Evolutionary conservation across 2,888 invertebrate genomes (phyloP), one percentile per base, ranked within the genome.

Genomic region (Tenodera sinensis): DNA sequence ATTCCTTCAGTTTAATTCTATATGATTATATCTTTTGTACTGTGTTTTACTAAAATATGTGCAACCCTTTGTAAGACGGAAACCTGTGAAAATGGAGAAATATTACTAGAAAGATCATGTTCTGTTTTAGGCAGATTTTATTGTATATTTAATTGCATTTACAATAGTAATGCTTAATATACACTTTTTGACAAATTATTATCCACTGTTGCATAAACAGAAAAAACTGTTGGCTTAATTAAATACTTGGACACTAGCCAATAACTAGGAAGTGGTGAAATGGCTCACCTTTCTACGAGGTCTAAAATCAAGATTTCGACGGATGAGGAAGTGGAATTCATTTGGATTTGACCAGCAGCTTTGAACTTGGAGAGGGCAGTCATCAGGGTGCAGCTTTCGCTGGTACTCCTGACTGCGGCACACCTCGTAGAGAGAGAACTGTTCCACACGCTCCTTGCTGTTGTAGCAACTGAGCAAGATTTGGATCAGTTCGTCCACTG

Each of bases 361-460:
- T 93, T 98, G 98, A 71, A 98, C 97, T 91, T 96, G 95, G 34
- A 98, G 94, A 0, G 98, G 98, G 90, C 97, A 94, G 93, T 98
- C 98, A 91, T 98, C 97, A 0, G 97, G 97, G 93, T 98, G 97
- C 82, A 98, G 93, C 93, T 98, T 97, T 89, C 98, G 95, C 93
- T 98, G 97, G 93, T 97, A 97, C 93, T 97, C 97, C 93, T 97
- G 97, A 12, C 96, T 96, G 90, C 96, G 96, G 92, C 96, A 96
- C 42, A 95, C 95, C 95, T 98, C 98, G 93, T 97, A 98, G 83
- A 98, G 94, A 83, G 97, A 97, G 93, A 97, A 98, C 93, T 97
- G 96, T 93, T 97, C 97, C 3, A 97, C 97, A 34, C 96, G 95
- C 93, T 98, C 98, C 91, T 95, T 95, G 90, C 97, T 97, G 93